These are phyloP conservation scores for Harpalus rubripes DNA, from an alignment of 2,888 invertebrate species.

Conservation along the genomic window DNA sequence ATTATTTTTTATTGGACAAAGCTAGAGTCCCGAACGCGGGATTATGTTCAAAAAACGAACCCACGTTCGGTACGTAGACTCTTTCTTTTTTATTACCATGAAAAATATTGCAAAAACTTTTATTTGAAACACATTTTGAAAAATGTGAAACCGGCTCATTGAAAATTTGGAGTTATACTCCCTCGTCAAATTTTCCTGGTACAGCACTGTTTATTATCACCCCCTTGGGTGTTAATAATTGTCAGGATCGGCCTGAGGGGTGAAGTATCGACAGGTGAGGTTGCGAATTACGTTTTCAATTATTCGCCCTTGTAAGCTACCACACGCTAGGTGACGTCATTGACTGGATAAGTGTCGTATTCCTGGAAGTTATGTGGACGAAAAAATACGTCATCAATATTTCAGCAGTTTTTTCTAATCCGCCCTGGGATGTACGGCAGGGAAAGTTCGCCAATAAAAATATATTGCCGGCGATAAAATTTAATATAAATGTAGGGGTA, in stretches of 20 bases:
- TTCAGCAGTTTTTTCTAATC: conserved; percentile 23
- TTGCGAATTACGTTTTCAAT: conserved; percentile 47
- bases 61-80: too few relatives aligned
- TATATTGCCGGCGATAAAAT: too few relatives aligned
- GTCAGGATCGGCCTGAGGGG: neutral
- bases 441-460: neutral
- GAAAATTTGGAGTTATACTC: too few relatives aligned
- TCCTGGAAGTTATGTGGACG: conserved; percentile 6
- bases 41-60: too few relatives aligned
- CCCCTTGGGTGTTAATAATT: neutral
- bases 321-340: conserved; percentile 10
- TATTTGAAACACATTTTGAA: too few relatives aligned
- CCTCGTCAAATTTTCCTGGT: neutral
- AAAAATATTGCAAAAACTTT: too few relatives aligned
- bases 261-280: conserved; percentile 34
- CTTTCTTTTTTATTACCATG: too few relatives aligned
- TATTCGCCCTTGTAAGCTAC: conserved; percentile 27
- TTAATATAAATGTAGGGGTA: too few relatives aligned
- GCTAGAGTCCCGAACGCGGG: too few relatives aligned
- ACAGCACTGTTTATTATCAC: neutral
- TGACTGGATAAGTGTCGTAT: neutral
- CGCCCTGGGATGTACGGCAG: neutral
- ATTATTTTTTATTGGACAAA: too few relatives aligned
- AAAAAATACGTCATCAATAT: conserved; percentile 19
- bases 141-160: too few relatives aligned